Percentiles rank a stretch among this genome's conserved stretches.
Conservation (phyloP, 2,113 vertebrate genomes). For the Penelope pileata region DNA sequence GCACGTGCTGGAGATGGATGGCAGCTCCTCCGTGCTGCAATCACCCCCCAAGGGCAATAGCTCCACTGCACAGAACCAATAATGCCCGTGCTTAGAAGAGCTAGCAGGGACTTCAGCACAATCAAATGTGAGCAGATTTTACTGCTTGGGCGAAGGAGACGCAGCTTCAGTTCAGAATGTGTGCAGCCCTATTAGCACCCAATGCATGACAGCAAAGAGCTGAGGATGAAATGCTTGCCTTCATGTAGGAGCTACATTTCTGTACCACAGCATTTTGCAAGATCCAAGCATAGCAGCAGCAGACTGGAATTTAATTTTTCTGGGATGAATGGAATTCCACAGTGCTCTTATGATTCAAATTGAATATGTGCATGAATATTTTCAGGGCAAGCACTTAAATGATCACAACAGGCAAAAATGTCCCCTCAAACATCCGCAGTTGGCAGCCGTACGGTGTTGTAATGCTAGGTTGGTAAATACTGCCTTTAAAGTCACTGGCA, state of each 20-base stretch:
- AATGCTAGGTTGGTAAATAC: neutral
- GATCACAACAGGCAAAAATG: neutral
- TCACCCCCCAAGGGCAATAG: neutral
- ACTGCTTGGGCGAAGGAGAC: neutral
- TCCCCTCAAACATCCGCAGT: neutral
- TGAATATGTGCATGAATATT: neutral
- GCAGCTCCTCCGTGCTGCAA: neutral
- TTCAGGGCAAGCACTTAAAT: rapidly evolving
- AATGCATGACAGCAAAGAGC: neutral
- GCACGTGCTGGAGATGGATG: neutral
- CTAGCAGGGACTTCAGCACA: neutral
- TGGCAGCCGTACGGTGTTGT: rapidly evolving
- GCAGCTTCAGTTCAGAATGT: neutral
- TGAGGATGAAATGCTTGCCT: rapidly evolving
- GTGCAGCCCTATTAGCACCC: neutral
- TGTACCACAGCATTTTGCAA: rapidly evolving
- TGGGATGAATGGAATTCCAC: neutral
- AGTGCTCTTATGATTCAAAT: neutral
- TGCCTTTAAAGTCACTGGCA: neutral
- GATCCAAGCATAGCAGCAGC: neutral
- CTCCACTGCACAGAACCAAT: neutral
- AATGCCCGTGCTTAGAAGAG: neutral
- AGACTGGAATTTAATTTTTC: neutral
- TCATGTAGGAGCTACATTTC: neutral
- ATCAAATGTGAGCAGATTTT: neutral